These are phyloP conservation scores for Hedya salicella DNA, from an alignment of 2,888 invertebrate species.

Conservation along the genomic window DNA sequence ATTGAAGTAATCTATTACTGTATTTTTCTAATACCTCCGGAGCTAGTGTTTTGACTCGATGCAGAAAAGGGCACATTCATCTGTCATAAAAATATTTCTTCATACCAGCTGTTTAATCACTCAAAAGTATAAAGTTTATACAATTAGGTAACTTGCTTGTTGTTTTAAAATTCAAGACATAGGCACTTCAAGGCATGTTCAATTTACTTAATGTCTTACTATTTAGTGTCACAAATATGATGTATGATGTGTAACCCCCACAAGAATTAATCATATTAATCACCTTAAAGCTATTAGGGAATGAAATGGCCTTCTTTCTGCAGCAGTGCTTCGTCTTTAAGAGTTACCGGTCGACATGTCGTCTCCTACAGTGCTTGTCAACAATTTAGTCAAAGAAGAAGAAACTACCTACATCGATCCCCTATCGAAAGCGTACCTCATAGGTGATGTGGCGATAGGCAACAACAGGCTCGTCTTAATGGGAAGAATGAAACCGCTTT, in stretches of 20 bases:
- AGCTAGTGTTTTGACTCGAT: no score
- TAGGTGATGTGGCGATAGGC: conserved; percentile 54
- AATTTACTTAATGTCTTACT: conserved; percentile 52
- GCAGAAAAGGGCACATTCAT: no score
- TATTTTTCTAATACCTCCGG: no score
- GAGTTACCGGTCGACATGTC: conserved; percentile 47
- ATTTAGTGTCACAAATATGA: conserved; percentile 38
- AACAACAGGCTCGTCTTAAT: conserved; percentile 56
- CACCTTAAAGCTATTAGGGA: conserved; percentile 38
- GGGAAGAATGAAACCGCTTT: conserved; percentile 47
- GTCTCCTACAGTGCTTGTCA: conserved; percentile 57
- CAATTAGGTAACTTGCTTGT: no score
- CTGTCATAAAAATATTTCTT: no score
- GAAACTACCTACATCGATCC: conserved; percentile 54
- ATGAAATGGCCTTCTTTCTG: conserved; percentile 20
- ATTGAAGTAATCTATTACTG: no score
- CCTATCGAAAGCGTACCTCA: conserved; percentile 59
- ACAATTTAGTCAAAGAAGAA: conserved; percentile 57
- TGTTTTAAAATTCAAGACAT: no score
- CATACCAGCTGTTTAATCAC: no score
- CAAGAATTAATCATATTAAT: conserved; percentile 41
- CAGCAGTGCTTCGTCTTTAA: no score
- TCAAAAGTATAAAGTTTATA: no score
- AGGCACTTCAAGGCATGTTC: conserved; percentile 44
- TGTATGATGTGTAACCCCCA: conserved; percentile 35